These are phyloP conservation scores for Salminus brasiliensis DNA, from an alignment of 2,113 vertebrate species.

Conservation along the genomic window DNA sequence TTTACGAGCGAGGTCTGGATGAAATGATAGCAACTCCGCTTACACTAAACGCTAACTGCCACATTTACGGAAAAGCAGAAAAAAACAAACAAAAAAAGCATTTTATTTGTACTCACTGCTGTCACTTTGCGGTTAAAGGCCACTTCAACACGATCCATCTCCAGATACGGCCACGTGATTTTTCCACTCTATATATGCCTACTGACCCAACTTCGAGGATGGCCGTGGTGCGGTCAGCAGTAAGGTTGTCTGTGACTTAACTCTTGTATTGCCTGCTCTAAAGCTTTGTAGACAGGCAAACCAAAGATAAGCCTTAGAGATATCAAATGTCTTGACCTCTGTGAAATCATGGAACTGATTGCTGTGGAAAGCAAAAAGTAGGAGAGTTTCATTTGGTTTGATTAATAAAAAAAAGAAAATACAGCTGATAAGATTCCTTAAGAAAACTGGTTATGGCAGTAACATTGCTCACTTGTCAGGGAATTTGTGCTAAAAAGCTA, in stretches of 20 bases:
- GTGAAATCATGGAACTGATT: conserved; percentile 83
- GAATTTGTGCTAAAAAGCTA: conserved; percentile 85
- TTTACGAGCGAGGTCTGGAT: conserved; percentile 2
- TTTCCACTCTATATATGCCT: conserved; percentile 9
- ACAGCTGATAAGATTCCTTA: conserved; percentile 63
- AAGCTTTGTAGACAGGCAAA: conserved; percentile 75
- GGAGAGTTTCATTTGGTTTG: conserved; percentile 46
- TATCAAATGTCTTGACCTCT: conserved; percentile 65
- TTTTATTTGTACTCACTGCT: conserved; percentile 33
- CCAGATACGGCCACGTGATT: conserved; percentile 2
- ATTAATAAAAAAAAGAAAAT: conserved; percentile 61
- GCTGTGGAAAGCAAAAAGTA: conserved; percentile 70
- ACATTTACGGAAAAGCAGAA: not conserved
- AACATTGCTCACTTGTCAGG: conserved; percentile 92
- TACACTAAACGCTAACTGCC: conserved; percentile 11
- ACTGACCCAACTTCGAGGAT: conserved; percentile 17
- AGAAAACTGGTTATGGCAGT: conserved; percentile 76
- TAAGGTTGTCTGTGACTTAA: conserved; percentile 15
- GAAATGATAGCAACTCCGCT: no score
- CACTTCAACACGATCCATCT: conserved; percentile 20
- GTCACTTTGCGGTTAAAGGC: conserved; percentile 19
- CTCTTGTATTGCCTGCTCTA: conserved; percentile 38
- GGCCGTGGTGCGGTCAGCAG: not conserved
- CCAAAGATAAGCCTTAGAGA: conserved; percentile 95
- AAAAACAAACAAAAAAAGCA: conserved; percentile 28